Evolutionary conservation across 2,797 vertebrate species (phyloP).

Genomic region (Muscicapa comitata): DNA sequence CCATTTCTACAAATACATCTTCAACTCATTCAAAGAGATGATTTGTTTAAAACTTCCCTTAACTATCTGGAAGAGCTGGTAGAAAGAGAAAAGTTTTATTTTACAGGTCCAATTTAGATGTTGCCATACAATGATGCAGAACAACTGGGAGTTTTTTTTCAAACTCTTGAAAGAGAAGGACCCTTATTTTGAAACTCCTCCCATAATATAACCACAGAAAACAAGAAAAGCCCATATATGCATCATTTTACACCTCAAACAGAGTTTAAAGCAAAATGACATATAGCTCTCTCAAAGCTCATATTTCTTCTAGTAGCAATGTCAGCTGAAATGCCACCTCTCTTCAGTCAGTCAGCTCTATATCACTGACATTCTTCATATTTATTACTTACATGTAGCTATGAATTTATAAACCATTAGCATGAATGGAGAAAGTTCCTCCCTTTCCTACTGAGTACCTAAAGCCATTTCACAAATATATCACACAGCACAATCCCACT

Average conservation of each 20-base stretch:
- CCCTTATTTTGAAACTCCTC: rapidly evolving
- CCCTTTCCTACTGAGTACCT: neutral
- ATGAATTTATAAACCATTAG: neutral
- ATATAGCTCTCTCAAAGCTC: neutral
- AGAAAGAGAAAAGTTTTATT: neutral
- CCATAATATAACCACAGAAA: neutral
- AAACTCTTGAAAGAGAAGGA: neutral
- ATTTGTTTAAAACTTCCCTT: neutral
- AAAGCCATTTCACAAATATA: neutral
- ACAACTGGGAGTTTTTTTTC: neutral
- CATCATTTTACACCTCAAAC: neutral
- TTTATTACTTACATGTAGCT: neutral
- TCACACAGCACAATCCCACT: neutral
- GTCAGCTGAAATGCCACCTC: neutral
- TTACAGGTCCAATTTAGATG: neutral
- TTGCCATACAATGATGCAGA: neutral
- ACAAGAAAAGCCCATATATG: neutral
- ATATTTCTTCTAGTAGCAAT: neutral
- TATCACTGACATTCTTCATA: neutral
- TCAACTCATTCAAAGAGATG: neutral
- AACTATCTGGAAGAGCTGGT: neutral
- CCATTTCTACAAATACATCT: neutral
- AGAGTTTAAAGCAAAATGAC: neutral
- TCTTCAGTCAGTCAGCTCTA: neutral
- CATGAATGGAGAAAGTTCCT: neutral